Percentiles rank a stretch among this genome's conserved stretches.
Evolutionary conservation across 2,113 vertebrate species (phyloP).

Genomic region (Sinocyclocheilus rhinocerous): DNA sequence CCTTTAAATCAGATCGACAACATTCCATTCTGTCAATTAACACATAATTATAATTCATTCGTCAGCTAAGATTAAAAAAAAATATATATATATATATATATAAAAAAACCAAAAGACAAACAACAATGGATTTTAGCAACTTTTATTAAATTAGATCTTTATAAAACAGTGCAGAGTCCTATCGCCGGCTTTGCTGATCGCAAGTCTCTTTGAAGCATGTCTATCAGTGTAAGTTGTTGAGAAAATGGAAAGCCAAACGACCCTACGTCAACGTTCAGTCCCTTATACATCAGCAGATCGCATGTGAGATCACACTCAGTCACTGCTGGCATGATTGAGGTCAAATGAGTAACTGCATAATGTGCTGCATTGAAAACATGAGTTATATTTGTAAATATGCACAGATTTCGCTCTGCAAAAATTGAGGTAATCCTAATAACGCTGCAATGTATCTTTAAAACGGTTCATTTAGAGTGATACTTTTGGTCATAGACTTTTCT

Average conservation of each 20-base stretch:
- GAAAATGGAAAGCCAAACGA: slow-evolving; percentile 39
- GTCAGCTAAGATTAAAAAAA: background rate
- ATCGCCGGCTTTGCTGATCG: slow-evolving; percentile 39
- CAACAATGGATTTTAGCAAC: slow-evolving; percentile 41
- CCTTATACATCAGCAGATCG: slow-evolving; percentile 23
- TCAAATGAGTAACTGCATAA: slow-evolving; percentile 46
- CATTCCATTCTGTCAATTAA: background rate
- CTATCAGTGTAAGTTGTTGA: slow-evolving; percentile 14
- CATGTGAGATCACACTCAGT: slow-evolving; percentile 6
- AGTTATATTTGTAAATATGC: slow-evolving; percentile 9
- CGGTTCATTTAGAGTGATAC: slow-evolving; percentile 22
- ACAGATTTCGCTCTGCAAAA: slow-evolving; percentile 30
- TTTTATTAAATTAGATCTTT: slow-evolving; percentile 62
- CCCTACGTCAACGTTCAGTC: slow-evolving; percentile 16
- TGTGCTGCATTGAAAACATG: slow-evolving; percentile 35
- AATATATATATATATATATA: too few relatives aligned
- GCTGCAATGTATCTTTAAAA: slow-evolving; percentile 14
- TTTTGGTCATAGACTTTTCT: slow-evolving; percentile 29
- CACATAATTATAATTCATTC: background rate
- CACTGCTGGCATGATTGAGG: slow-evolving; percentile 21
- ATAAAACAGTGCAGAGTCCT: slow-evolving; percentile 52
- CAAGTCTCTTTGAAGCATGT: slow-evolving; percentile 37
- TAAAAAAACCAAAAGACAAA: slow-evolving; percentile 21
- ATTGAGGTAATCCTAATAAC: slow-evolving; percentile 21
- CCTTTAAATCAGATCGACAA: background rate